Evolutionary conservation across 2,113 vertebrate species (phyloP), one percentile per base, ranked within the genome.

Genomic region (Trichechus manatus): DNA sequence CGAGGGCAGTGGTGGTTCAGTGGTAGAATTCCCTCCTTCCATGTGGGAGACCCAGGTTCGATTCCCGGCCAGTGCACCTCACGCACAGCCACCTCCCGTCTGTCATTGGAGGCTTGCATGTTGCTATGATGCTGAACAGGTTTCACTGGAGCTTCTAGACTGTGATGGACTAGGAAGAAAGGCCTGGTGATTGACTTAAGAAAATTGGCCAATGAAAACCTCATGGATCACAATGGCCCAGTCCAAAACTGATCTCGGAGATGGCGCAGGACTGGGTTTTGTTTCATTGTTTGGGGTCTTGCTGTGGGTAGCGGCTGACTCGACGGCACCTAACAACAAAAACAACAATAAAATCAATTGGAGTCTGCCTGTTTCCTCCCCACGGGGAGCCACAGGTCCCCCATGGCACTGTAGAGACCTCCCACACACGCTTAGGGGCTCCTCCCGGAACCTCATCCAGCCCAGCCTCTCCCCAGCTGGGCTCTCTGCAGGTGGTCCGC

Each of bases 371-470:
- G 0, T 33, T 50, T 84, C 23, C 66, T 89, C 47, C 75, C 36
- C 14, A 19, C n/a, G 4, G 22, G 36, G 70, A 75, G 36, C 59
- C n/a, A 0, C 2, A 2, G 70, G 84, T 50, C 42, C 17, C 33
- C 9, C 0, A 2, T 1, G 3, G 75, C 25, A 3, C 0, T 6
- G 2, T 1, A 5, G 23, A 6, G 31, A 17, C 36, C 53, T 64
- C 39, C 33, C 9, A 7, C 22, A 39, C 3, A 2, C 4, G 3
- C 77, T 39, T 0, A 22, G 8, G 14, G 59, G 9, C 6, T 0
- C 4, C 29, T 29, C 72, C 56, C 13, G 10, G 27, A 11, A 5
- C 53, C 53, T 56, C 15, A 17, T 56, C 13, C 53, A 56, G 53
- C 53, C 53, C 53, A 56, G 53, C 53, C 53, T 10, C 22, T 81